phyloP scores from a whole-genome alignment of 2,113 vertebrate genomes.

The Pongo pygmaeus region DNA sequence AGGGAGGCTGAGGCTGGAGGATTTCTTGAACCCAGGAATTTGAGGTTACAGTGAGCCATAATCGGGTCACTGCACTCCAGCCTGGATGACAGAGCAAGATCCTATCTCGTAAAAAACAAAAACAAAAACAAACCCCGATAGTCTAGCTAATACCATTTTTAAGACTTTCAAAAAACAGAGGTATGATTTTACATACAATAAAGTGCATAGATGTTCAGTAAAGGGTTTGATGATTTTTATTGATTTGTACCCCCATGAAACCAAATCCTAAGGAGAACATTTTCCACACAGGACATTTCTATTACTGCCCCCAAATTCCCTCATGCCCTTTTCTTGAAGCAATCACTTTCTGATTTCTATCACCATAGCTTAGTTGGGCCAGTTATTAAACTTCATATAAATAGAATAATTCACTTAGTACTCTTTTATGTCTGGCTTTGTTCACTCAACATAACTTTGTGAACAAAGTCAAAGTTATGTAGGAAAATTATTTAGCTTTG shows the following conservation, averaged over 20 bases:
- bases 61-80: too few species aligned
- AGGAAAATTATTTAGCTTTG: too few species aligned
- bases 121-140: neutral
- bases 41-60: too few species aligned
- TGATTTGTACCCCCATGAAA: constrained; percentile 9
- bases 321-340: neutral
- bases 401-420: neutral
- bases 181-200: neutral
- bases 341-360: constrained; percentile 13
- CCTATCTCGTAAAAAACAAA: too few species aligned
- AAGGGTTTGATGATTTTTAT: neutral
- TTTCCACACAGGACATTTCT: neutral
- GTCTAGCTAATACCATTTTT: neutral
- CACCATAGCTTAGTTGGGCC: neutral
- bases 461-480: too few species aligned
- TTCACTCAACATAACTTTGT: neutral
- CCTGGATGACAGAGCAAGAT: too few species aligned
- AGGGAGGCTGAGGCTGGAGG: too few species aligned
- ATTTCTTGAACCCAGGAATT: too few species aligned
- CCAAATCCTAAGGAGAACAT: neutral
- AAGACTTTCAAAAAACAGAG: neutral
- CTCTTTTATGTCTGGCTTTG: neutral
- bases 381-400: neutral
- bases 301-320: neutral
- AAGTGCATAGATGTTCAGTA: constrained; percentile 19